Percentiles rank a stretch among this genome's conserved stretches.
Evolutionary conservation across 2,888 invertebrate species (phyloP).

Genomic region (Agrotis exclamationis): DNA sequence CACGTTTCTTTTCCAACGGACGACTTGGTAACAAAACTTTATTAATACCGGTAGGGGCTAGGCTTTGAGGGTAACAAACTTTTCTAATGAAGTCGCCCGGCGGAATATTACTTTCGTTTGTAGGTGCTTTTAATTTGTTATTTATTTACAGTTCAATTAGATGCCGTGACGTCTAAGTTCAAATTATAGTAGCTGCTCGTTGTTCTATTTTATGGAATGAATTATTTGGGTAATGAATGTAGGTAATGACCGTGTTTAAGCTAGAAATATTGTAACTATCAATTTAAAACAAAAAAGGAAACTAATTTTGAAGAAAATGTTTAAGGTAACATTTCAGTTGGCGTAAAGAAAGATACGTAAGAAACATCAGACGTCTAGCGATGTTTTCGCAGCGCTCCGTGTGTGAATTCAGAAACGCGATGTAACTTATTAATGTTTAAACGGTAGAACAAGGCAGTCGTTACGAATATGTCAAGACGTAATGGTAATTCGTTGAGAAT

Average conservation of each 20-base stretch:
- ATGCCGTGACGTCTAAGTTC: constrained; percentile 42
- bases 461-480: constrained; percentile 72
- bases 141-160: constrained; percentile 76
- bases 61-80: constrained; percentile 89
- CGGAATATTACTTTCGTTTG: constrained; percentile 85
- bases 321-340: constrained; percentile 31
- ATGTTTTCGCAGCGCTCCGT: constrained; percentile 37
- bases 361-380: constrained; percentile 45
- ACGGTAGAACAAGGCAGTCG: constrained; percentile 73
- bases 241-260: constrained; percentile 14
- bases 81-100: constrained; percentile 89
- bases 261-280: constrained; percentile 2
- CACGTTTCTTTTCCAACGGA: constrained; percentile 87
- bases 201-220: constrained; percentile 51
- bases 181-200: constrained; percentile 32
- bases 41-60: constrained; percentile 89
- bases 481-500: constrained; percentile 74
- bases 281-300: constrained; percentile 18
- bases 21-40: constrained; percentile 88
- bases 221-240: constrained; percentile 28
- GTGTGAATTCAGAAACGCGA: constrained; percentile 48
- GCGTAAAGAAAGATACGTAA: constrained; percentile 26
- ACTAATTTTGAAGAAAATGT: constrained; percentile 33
- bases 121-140: constrained; percentile 86
- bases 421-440: constrained; percentile 70